Conservation (phyloP, 2,888 invertebrate species). For the Molorchus minor region DNA sequence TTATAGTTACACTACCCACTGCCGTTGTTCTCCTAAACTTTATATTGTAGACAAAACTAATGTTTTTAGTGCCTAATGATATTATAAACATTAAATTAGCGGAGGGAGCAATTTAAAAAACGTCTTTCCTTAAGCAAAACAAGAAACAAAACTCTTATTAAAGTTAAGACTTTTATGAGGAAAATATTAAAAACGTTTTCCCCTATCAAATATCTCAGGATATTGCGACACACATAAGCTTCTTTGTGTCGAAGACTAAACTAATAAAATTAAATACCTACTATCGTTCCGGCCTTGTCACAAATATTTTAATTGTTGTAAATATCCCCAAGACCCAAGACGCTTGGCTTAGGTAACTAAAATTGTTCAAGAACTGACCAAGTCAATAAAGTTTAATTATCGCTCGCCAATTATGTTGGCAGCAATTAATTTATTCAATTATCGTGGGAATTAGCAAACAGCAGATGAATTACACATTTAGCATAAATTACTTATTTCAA, state of each 20-base stretch:
- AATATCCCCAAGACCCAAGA: background rate
- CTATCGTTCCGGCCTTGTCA: conserved; percentile 13
- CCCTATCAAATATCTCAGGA: too few species aligned
- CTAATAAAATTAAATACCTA: background rate
- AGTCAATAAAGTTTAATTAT: conserved; percentile 24
- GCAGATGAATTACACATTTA: conserved; percentile 2
- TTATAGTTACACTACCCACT: too few species aligned
- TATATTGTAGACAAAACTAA: too few species aligned
- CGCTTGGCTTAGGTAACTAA: conserved; percentile 14
- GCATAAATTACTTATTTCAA: conserved; percentile 20
- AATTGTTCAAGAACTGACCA: conserved; percentile 20
- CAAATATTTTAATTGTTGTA: conserved; percentile 14
- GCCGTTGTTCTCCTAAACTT: too few species aligned
- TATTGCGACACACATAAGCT: background rate
- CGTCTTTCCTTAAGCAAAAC: too few species aligned
- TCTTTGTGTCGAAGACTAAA: background rate
- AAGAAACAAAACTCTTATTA: too few species aligned
- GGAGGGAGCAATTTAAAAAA: too few species aligned
- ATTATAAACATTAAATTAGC: too few species aligned
- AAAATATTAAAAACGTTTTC: too few species aligned
- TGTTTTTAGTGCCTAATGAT: too few species aligned
- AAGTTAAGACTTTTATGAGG: too few species aligned
- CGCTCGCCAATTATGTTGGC: conserved; percentile 22
- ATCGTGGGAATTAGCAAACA: conserved; percentile 21
- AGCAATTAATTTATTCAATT: conserved; percentile 20